phyloP scores from a whole-genome alignment of 2,888 invertebrate species.

The Listrodromus nycthemerus region DNA sequence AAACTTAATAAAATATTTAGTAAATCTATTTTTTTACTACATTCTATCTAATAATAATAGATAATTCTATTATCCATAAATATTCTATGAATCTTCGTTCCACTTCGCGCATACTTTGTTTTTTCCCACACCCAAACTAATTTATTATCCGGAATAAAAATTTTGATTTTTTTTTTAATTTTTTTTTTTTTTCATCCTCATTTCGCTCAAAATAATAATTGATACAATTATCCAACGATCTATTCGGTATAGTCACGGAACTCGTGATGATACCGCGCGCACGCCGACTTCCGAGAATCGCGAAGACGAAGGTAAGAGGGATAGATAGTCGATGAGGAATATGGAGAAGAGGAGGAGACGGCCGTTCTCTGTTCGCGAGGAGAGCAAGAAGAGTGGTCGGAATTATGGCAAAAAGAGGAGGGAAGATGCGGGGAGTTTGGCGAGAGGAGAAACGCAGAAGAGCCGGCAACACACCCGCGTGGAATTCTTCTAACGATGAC shows the following conservation, averaged over 20 bases:
- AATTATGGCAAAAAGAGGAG: constrained; percentile 30
- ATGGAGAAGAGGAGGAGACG: constrained; percentile 37
- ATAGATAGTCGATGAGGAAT: constrained; percentile 44
- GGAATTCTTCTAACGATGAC: constrained; percentile 78
- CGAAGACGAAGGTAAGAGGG: constrained; percentile 48
- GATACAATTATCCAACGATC: constrained; percentile 53
- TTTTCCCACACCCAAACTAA: too few relatives aligned
- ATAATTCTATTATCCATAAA: too few relatives aligned
- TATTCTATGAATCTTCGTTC: too few relatives aligned
- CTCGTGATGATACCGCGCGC: constrained; percentile 48
- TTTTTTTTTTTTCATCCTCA: neutral
- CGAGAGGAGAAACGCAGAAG: constrained; percentile 4
- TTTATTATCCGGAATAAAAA: too few relatives aligned
- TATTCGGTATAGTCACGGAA: constrained; percentile 39
- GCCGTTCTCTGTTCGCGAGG: neutral
- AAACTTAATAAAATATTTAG: too few relatives aligned
- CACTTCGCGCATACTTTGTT: too few relatives aligned
- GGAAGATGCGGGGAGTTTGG: constrained; percentile 2
- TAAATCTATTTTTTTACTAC: too few relatives aligned
- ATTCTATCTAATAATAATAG: too few relatives aligned
- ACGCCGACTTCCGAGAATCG: constrained; percentile 58
- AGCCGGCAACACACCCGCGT: constrained; percentile 56
- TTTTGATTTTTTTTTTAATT: too few relatives aligned
- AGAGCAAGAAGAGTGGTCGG: constrained; percentile 44
- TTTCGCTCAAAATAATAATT: constrained; percentile 25